Conservation (phyloP, 2,113 vertebrate species). For the Oreocharis arfaki region DNA sequence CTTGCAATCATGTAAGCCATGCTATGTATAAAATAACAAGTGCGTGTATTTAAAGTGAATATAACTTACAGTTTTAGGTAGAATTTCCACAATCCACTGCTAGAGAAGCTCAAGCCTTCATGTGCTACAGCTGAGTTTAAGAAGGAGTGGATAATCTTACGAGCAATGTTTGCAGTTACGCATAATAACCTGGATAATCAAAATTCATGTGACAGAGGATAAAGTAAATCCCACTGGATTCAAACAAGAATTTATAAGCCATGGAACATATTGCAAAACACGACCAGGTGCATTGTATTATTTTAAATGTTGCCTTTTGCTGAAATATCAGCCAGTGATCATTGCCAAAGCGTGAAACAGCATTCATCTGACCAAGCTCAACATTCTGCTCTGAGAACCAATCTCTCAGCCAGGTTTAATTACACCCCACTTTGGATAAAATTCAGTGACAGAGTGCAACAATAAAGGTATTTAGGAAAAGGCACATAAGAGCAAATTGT, state of each 20-base stretch:
- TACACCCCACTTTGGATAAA: neutral
- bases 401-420: neutral
- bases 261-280: neutral
- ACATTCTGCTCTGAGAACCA: neutral
- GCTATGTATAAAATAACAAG: neutral
- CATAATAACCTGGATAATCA: neutral
- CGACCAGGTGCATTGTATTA: neutral
- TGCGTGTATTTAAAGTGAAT: neutral
- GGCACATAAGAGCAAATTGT: neutral
- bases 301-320: neutral
- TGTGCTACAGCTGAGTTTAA: neutral
- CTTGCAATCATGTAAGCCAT: neutral
- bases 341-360: neutral
- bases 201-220: neutral
- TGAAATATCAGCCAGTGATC: neutral
- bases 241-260: neutral
- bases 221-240: neutral
- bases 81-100: neutral
- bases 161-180: neutral
- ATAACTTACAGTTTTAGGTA: neutral
- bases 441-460: neutral
- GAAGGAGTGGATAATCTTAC: neutral
- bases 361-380: neutral
- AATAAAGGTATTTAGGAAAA: neutral
- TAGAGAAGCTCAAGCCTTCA: neutral